Base-by-base conservation (phyloP, 64 coral and sea anemone genomes). In the Montipora capricornis region DNA sequence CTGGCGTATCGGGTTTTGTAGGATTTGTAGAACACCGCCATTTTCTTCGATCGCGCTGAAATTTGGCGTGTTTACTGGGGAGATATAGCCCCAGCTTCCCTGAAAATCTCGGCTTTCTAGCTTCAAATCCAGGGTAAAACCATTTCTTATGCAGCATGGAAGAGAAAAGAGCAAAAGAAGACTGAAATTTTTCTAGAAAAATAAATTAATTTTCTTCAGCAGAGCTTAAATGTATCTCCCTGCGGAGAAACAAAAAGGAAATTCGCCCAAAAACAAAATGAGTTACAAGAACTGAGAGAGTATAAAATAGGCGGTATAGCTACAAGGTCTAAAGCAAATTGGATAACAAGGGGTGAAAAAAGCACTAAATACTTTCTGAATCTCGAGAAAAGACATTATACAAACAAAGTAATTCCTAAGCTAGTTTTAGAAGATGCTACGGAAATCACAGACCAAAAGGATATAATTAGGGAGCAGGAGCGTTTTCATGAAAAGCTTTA, bases 291-390 rank as follows among this genome's bases (percentile, higher is more conserved):
- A 55, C 9, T 55, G 9, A 55, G 52, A 55, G 52, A 55, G 52
- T 9, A 55, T 55, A 55, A 55, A 55, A 55, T 55, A 0, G 5
- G 52, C 52, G 52, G 52, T 55, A 55, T 55, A 55, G 52, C 52
- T 55, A 55, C 52, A 55, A 55, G 52, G 52, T 55, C 52, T 5
- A 55, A 55, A 10, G 52, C 78, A 2, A 19, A 49, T 20, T 15
- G 78, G 78, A 19, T 55, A 11, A 55, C 78, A n/a, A 48, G 47
- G 46, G 26, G 46, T 0, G 46, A 80, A 80, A 80, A 80, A 48
- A 80, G 19, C 53, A 80, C 78, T 80, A 80, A 80, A 49, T 80
- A 80, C 53, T 80, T 55, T 48, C 20, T 48, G 8, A 80, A 80
- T 80, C 46, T 80, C 13, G 22, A 80, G 53, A 80, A 80, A 48